A percentile compares a stretch with the other conserved stretches of the same genome.
phyloP scores from a whole-genome alignment of 1,140 invertebrate genomes.

The Daktulosphaira vitifoliae region DNA sequence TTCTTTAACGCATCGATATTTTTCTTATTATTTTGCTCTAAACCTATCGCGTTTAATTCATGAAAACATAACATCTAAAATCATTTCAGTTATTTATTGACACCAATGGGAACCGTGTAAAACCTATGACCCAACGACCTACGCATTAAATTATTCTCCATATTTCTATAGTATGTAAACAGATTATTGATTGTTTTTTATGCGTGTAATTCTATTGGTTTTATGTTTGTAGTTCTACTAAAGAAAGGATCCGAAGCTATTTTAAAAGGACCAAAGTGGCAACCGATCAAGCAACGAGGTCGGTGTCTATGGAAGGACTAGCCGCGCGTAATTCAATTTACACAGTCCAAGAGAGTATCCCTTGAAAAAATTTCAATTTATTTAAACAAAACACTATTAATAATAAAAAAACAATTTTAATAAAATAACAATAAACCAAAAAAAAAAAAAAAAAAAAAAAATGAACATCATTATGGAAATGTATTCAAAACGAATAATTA shows the following conservation, averaged over 20 bases:
- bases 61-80: too few species aligned
- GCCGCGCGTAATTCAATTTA: constrained; percentile 19
- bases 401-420: too few species aligned
- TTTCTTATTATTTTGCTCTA: too few species aligned
- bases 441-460: background rate
- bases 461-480: background rate
- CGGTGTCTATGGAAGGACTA: constrained; percentile 1
- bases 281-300: background rate
- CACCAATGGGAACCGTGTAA: too few species aligned
- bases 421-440: constrained; percentile 8
- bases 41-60: too few species aligned
- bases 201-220: too few species aligned
- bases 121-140: too few species aligned
- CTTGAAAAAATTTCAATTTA: background rate
- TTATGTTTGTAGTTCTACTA: constrained; percentile 6
- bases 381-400: too few species aligned
- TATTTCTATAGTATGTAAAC: too few species aligned
- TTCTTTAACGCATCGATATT: too few species aligned
- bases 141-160: too few species aligned
- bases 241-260: constrained; percentile 15
- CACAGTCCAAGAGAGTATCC: constrained; percentile 18
- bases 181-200: background rate
- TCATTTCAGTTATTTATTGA: too few species aligned
- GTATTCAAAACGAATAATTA: constrained; percentile 34
- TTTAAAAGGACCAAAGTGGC: constrained; percentile 16